A percentile compares a stretch with the other conserved stretches of the same genome.
Conservation (phyloP, 2,888 invertebrate species). For the Andrena praecox region DNA sequence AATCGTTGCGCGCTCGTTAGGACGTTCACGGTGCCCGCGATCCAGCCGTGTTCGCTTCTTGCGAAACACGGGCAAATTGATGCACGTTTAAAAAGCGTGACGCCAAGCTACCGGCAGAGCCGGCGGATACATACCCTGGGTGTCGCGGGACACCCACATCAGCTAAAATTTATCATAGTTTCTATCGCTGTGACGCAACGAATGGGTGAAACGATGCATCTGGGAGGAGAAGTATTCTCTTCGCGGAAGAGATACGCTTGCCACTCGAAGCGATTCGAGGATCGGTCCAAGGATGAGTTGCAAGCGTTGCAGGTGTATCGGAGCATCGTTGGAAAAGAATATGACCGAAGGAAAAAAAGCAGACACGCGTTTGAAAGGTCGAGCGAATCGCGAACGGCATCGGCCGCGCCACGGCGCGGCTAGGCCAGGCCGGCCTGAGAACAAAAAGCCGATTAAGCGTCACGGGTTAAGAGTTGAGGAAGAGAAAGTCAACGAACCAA, state of each 20-base stretch:
- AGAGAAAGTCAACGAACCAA: constrained; percentile 73
- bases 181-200: background rate
- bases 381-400: background rate
- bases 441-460: constrained; percentile 66
- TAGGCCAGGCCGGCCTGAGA: background rate
- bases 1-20: constrained; percentile 51
- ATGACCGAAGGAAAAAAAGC: background rate
- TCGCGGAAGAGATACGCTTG: background rate
- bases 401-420: background rate
- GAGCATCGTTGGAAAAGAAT: background rate
- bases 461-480: constrained; percentile 63
- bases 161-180: background rate
- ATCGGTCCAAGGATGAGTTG: constrained; percentile 1
- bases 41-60: constrained; percentile 19
- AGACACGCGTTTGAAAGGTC: background rate
- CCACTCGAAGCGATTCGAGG: background rate
- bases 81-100: constrained; percentile 63
- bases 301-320: background rate
- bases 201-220: background rate
- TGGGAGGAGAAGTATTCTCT: background rate
- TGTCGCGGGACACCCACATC: background rate
- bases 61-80: constrained; percentile 58
- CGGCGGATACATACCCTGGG: background rate
- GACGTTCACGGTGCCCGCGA: constrained; percentile 15
- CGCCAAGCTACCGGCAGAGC: constrained; percentile 20